A percentile compares a stretch with the other conserved stretches of the same genome.
Conservation (phyloP, 2,888 invertebrate species). For the Acanthosepion esculentum region DNA sequence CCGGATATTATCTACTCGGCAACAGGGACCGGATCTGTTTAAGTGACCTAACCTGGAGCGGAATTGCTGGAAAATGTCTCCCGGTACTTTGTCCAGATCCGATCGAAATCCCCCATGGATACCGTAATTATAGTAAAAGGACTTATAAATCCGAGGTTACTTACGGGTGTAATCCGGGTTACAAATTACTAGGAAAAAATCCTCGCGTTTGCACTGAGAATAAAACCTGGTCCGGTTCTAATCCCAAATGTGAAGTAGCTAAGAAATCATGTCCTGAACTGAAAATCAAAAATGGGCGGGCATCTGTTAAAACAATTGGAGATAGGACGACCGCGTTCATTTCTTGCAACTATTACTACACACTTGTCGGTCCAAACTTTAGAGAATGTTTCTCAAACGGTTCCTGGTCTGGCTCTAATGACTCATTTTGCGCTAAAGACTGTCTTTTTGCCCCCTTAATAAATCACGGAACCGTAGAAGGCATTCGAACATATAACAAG, state of each 20-base stretch:
- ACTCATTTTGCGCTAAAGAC: slow-evolving; percentile 62
- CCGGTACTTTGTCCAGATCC: slow-evolving; percentile 59
- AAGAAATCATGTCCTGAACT: slow-evolving; percentile 64
- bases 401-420: slow-evolving; percentile 63
- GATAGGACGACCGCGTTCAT: slow-evolving; percentile 78
- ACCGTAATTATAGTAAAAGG: slow-evolving; percentile 50
- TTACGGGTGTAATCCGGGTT: slow-evolving; percentile 62
- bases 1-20: slow-evolving; percentile 67
- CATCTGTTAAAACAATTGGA: slow-evolving; percentile 58
- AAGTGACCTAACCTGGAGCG: slow-evolving; percentile 62
- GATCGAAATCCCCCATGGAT: slow-evolving; percentile 57
- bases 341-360: slow-evolving; percentile 90
- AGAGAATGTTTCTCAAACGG: slow-evolving; percentile 78
- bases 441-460: slow-evolving; percentile 60
- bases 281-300: slow-evolving; percentile 57
- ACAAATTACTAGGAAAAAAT: slow-evolving; percentile 56
- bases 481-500: slow-evolving; percentile 52
- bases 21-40: slow-evolving; percentile 62
- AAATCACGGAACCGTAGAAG: slow-evolving; percentile 55
- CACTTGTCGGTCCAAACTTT: slow-evolving; percentile 89
- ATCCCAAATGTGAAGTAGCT: slow-evolving; percentile 56
- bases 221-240: slow-evolving; percentile 56
- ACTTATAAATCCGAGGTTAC: slow-evolving; percentile 57
- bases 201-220: slow-evolving; percentile 56
- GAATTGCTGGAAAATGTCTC: slow-evolving; percentile 57